These are phyloP conservation scores for Neocloeon triangulifer DNA, from an alignment of 1,140 invertebrate species.

Conservation along the genomic window DNA sequence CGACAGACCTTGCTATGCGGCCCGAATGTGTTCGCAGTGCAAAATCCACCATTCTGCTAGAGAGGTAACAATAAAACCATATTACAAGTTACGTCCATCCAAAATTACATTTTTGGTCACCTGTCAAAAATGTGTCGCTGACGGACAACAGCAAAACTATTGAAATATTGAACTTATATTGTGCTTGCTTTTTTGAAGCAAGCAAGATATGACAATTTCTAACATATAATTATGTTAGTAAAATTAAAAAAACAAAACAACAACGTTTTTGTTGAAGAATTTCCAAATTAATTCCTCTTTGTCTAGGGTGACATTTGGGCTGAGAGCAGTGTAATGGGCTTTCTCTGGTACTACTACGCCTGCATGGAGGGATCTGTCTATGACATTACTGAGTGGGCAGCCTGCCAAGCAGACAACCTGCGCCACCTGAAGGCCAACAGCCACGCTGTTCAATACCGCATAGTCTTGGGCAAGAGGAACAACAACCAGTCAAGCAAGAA, in stretches of 20 bases:
- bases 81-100: too few relatives aligned
- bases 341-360: conserved; percentile 85
- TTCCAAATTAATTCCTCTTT: conserved; percentile 8
- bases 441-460: conserved; percentile 78
- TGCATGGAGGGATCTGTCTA: conserved; percentile 87
- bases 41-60: conserved; percentile 76
- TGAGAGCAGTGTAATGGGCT: conserved; percentile 65
- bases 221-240: too few relatives aligned
- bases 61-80: too few relatives aligned
- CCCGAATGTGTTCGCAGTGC: conserved; percentile 69
- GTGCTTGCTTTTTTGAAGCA: too few relatives aligned
- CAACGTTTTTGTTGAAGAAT: too few relatives aligned
- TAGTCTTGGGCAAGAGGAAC: conserved; percentile 42
- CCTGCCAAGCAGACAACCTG: conserved; percentile 66
- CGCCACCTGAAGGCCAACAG: conserved; percentile 63
- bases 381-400: conserved; percentile 89
- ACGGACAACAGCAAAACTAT: too few relatives aligned
- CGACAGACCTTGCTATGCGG: conserved; percentile 68
- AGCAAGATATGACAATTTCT: too few relatives aligned
- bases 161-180: conserved; percentile 5
- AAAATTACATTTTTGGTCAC: too few relatives aligned
- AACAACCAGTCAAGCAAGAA: conserved; percentile 22
- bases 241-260: too few relatives aligned
- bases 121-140: too few relatives aligned
- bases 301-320: conserved; percentile 85